Evolutionary conservation across 2,113 vertebrate genomes (phyloP), one percentile per base, ranked within the genome.

Genomic region (Sinocyclocheilus grahami): DNA sequence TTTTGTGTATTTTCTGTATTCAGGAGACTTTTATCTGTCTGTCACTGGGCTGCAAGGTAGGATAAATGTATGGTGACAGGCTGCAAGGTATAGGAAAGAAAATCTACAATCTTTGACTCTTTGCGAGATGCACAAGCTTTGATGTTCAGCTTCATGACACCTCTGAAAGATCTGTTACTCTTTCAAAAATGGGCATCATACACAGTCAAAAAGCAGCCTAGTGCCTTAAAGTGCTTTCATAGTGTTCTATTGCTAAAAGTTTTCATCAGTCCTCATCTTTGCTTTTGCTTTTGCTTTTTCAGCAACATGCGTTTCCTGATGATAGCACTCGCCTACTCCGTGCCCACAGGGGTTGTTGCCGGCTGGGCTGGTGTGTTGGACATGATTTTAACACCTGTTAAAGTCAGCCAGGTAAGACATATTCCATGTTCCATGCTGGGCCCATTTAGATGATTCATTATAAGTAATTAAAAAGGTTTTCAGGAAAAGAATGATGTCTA

Each of bases 331-430:
- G 98, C 98, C 24, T 99, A 98, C 88, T 96, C 98, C 0, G 96
- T 99, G 90, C 97, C 98, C 33, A 94, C 97, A 65, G 98, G 98
- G 86, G 96, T 99, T 89, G 94, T 97, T 76, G 95, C 97, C n/a
- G 98, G 98, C 89, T 99, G 98, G 98, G 93, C 95, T 20, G 98
- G 98, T 82, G 97, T 99, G 86, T 92, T 99, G 89, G 97, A 99
- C 92, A 96, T 98, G 95, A 96, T 99, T 93, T 93, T 99, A 87
- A 98, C 98, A 0, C 98, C 97, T 7, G 95, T 95, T 80, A 96
- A 97, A 58, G 96, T 99, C 85, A 99, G 95, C 91, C 98, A 99
- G 94, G 98, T 99, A 94, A 93, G 95, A 83, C 51, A 7, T n/a
- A 24, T 74, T 39, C 20, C 37, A 46, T 42, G 7, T 30, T 79